Evolutionary conservation across 2,888 invertebrate genomes (phyloP).

Genomic region (Pollenia griseotomentosa): DNA sequence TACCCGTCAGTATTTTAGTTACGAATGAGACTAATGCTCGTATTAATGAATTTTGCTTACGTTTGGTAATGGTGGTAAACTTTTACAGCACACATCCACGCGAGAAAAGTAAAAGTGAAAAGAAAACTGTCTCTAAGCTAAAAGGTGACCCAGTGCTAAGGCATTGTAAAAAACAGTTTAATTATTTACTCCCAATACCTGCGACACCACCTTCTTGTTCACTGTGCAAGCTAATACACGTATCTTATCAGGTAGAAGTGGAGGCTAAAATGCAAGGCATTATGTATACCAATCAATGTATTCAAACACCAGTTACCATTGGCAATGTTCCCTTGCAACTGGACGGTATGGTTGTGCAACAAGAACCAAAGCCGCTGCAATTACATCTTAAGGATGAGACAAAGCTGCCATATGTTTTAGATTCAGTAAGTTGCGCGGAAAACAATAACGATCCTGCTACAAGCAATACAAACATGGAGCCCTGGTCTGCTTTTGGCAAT

Average conservation of each 20-base stretch:
- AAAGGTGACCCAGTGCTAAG: slow-evolving; percentile 76
- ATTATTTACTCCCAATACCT: slow-evolving; percentile 78
- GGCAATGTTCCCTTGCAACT: slow-evolving; percentile 81
- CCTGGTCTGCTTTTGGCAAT: slow-evolving; percentile 76
- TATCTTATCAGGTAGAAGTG: slow-evolving; percentile 80
- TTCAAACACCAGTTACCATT: slow-evolving; percentile 80
- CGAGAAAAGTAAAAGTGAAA: slow-evolving; percentile 75
- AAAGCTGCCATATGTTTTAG: background rate
- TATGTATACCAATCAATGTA: slow-evolving; percentile 77
- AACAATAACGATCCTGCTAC: background rate
- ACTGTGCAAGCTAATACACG: slow-evolving; percentile 80
- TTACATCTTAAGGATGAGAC: background rate
- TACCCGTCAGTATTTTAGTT: slow-evolving; percentile 83
- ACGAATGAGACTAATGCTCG: slow-evolving; percentile 86
- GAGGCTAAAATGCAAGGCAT: slow-evolving; percentile 78
- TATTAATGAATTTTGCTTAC: slow-evolving; percentile 80
- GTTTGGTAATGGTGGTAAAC: slow-evolving; percentile 78
- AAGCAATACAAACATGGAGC: slow-evolving; percentile 50
- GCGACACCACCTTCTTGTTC: slow-evolving; percentile 81
- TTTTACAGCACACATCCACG: slow-evolving; percentile 76
- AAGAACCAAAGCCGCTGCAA: slow-evolving; percentile 65
- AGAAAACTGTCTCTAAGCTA: slow-evolving; percentile 76
- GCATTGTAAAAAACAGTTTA: slow-evolving; percentile 77
- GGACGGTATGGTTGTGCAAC: slow-evolving; percentile 70
- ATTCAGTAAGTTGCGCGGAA: background rate